Evolutionary conservation across 2,888 invertebrate genomes (phyloP).

Genomic region (Leptinotarsa haldemani): DNA sequence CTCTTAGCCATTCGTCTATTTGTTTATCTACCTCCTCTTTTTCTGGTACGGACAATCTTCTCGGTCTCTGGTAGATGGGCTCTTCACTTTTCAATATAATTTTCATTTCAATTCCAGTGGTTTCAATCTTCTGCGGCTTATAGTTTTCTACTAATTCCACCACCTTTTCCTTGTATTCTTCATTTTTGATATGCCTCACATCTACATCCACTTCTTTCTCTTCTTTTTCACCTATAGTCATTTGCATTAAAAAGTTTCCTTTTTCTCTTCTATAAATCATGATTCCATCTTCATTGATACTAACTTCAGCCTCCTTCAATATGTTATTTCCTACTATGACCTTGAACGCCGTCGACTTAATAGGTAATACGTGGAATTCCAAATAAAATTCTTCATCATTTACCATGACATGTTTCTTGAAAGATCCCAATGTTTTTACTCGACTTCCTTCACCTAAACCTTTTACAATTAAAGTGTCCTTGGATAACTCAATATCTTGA

Average conservation of each 20-base stretch:
- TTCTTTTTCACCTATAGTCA: conserved; percentile 8
- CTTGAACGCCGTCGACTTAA: conserved; percentile 27
- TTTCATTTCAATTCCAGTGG: conserved; percentile 29
- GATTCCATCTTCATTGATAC: conserved; percentile 34
- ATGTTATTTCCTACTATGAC: conserved; percentile 41
- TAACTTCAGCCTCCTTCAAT: conserved; percentile 38
- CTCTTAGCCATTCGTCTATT: conserved; percentile 41
- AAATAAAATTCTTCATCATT: conserved; percentile 39
- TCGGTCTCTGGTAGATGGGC: conserved; percentile 37
- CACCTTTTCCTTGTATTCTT: conserved; percentile 30
- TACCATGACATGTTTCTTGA: conserved; percentile 31
- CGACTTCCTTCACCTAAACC: conserved; percentile 34
- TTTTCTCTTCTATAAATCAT: conserved; percentile 33
- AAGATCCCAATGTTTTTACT: conserved; percentile 39
- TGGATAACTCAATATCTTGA: conserved; percentile 22
- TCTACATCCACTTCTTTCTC: conserved; percentile 15
- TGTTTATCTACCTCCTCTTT: conserved; percentile 29
- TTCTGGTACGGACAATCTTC: conserved; percentile 41
- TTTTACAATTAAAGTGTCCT: conserved; percentile 26
- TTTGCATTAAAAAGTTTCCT: conserved; percentile 38
- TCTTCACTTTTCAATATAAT: conserved; percentile 32
- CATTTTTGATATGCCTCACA: conserved; percentile 34
- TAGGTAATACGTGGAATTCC: conserved; percentile 41
- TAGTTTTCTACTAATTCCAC: conserved; percentile 13
- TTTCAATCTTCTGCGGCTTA: conserved; percentile 27